A percentile compares a stretch with the other conserved stretches of the same genome.
phyloP scores from a whole-genome alignment of 2,113 vertebrate genomes.

The Ceuthmochares aereus region DNA sequence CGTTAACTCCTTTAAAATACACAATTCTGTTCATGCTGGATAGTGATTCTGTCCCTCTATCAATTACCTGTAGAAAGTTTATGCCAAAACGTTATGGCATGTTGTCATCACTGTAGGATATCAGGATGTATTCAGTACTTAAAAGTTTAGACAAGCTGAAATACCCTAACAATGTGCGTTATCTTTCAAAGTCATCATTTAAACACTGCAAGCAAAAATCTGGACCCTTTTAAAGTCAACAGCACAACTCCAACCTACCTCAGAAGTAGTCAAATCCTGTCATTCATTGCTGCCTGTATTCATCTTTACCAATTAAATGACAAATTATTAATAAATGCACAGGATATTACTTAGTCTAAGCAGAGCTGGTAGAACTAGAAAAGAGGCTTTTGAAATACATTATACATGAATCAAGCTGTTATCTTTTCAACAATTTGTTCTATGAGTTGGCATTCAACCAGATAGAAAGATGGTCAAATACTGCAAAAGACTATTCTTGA shows the following conservation, averaged over 20 bases:
- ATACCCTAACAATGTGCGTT: background rate
- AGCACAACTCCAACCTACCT: background rate
- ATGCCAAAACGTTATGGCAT: background rate
- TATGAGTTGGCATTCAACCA: slow-evolving; percentile 54
- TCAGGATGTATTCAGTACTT: background rate
- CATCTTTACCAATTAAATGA: background rate
- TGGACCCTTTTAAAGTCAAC: background rate
- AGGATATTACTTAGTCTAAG: slow-evolving; percentile 27
- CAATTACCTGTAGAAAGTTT: background rate
- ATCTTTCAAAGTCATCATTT: background rate
- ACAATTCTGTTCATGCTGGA: background rate
- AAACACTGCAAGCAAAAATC: background rate
- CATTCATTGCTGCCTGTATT: background rate
- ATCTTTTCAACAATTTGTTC: slow-evolving; percentile 53
- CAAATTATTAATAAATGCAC: slow-evolving; percentile 39
- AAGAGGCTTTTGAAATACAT: slow-evolving; percentile 49
- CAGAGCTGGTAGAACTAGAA: slow-evolving; percentile 20
- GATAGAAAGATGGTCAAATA: slow-evolving; percentile 43
- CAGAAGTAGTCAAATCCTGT: background rate
- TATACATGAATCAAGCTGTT: slow-evolving; percentile 62
- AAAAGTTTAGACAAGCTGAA: background rate
- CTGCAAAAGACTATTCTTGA: slow-evolving; percentile 37
- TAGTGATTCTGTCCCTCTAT: background rate
- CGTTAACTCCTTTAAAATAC: background rate
- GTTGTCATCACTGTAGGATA: background rate